Evolutionary conservation across 1,140 invertebrate genomes (phyloP), one percentile per base, ranked within the genome.

Genomic region (Lutraria rhynchaena): DNA sequence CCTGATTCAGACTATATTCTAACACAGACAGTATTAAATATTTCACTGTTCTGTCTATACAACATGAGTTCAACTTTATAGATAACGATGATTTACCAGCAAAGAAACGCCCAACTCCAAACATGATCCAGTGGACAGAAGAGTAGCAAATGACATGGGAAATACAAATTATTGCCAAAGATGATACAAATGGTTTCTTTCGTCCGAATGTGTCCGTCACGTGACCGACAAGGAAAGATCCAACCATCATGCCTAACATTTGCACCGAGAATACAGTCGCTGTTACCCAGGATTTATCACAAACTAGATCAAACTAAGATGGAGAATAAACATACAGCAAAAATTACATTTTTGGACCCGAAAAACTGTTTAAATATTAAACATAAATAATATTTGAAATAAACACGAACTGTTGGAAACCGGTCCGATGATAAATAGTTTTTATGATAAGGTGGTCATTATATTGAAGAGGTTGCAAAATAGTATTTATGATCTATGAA

Each of bases 231-330:
- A 81, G 22, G 22, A 70, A 24, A 4, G 53, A 37, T 17, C 77
- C 77, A 3, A 71, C 37, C 46, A 67, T 51, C 65, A 81, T 71
- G 13, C 77, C 77, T 27, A 60, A 37, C 77, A 81, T 81, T 51
- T 81, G 77, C n/a, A 81, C 35, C 17, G 65, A 67, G 15, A 44
- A 71, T 3, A 70, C 51, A 19, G 53, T 81, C 29, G 75, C 75
- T 17, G 61, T 78, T 2, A 78, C 63, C 75, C 75, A 78, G 3
- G 75, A 78, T 2, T 57, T 22, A 44, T 71, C 57, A 53, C 77
- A 81, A 5, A 81, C 67, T 19, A 81, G 41, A 29, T 70, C 44
- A 57, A 70, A 81, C 77, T 81, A 46, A 57, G 67, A 78, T 3
- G 11, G 44, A 63, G 17, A n/a, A 3, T 3, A 37, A 44, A 19